Evolutionary conservation across 2,797 vertebrate genomes (phyloP).

Genomic region (Thalassophryne amazonica): DNA sequence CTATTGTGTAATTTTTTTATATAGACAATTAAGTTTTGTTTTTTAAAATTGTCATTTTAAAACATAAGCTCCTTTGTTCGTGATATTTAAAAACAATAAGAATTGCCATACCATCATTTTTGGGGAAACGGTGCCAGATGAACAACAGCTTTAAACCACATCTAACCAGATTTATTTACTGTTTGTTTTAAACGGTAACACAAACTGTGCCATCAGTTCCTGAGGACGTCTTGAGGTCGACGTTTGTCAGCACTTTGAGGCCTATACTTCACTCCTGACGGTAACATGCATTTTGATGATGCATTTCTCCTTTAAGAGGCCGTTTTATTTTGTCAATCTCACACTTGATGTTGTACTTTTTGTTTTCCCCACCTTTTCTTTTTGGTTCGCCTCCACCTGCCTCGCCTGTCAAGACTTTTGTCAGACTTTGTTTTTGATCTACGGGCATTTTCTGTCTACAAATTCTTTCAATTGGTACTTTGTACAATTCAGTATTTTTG

Average conservation of each 20-base stretch:
- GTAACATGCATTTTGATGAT: conserved; percentile 70
- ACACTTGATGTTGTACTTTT: conserved; percentile 23
- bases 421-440: conserved; percentile 42
- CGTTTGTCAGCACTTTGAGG: conserved; percentile 55
- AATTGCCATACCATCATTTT: conserved; percentile 23
- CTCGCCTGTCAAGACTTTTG: conserved; percentile 23
- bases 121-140: not conserved
- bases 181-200: no score
- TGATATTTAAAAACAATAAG: conserved; percentile 1
- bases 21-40: no score
- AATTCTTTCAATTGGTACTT: conserved; percentile 49
- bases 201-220: no score
- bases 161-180: no score
- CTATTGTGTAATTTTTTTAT: no score
- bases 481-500: conserved; percentile 59
- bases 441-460: conserved; percentile 40
- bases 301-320: conserved; percentile 14
- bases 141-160: conserved; percentile 13
- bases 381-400: conserved; percentile 12
- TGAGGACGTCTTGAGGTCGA: no score
- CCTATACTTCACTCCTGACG: conserved; percentile 85
- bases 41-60: not conserved
- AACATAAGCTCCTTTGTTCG: conserved; percentile 2
- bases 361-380: not conserved
- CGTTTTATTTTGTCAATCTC: conserved; percentile 3